phyloP scores from a whole-genome alignment of 2,113 vertebrate genomes.

The Macheiramphus alcinus region DNA sequence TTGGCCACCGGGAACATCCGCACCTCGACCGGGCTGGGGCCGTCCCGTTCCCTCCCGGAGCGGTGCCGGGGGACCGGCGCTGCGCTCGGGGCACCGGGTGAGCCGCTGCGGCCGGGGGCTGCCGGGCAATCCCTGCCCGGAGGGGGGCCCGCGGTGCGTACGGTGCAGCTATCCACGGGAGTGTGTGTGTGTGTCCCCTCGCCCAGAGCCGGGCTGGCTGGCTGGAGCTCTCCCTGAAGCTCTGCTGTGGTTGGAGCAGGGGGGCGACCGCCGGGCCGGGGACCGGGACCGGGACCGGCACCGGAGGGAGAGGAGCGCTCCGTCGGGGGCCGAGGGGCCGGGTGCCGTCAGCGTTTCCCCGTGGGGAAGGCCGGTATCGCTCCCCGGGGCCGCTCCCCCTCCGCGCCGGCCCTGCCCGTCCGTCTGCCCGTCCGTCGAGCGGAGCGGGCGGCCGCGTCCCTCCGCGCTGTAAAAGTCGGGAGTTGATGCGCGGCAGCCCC shows the following conservation, averaged over 20 bases:
- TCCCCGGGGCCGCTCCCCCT: no score
- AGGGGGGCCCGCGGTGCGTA: neutral
- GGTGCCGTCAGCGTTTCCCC: neutral
- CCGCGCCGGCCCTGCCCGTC: neutral
- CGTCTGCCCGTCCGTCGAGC: neutral
- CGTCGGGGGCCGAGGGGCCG: neutral
- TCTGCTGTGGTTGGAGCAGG: neutral
- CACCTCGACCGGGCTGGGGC: no score
- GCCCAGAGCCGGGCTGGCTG: neutral
- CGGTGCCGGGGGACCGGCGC: no score
- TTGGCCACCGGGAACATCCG: no score
- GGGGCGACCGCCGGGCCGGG: neutral
- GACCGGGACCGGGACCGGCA: neutral
- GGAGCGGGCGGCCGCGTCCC: neutral
- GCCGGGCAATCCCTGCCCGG: neutral
- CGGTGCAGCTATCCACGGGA: neutral
- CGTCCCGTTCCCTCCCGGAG: no score
- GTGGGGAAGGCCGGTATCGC: neutral
- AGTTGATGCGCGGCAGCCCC: conserved; percentile 66
- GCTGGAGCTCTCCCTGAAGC: neutral
- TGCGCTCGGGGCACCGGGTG: no score
- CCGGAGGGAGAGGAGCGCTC: neutral
- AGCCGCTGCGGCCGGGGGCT: no score
- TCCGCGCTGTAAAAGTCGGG: conserved; percentile 64
- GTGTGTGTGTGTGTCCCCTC: neutral